Evolutionary conservation across 2,797 vertebrate genomes (phyloP), one percentile per base, ranked within the genome.

Genomic region (Coracias cyanogaster): DNA sequence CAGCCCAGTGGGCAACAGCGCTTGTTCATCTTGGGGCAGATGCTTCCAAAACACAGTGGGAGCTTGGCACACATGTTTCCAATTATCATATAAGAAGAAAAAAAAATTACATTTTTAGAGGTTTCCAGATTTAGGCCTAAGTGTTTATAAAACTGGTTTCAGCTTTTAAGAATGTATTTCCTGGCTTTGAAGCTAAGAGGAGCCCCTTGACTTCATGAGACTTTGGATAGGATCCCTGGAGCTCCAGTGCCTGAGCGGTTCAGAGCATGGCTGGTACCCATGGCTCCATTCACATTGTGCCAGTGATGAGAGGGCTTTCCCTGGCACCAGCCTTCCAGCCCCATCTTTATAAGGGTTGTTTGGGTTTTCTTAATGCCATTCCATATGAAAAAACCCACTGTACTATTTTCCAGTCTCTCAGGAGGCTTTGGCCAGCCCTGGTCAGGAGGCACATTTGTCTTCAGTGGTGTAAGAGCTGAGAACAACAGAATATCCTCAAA

Each of bases 111-210:
- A 74, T 92, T 93, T 93, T 95, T 90, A 83, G 94, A 94, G 89
- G 65, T 93, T 94, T 96, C 89, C 92, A 94, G 94, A 95, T 81
- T 86, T 79, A 83, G 92, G 65, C 22, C 49, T 24, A 64, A 96
- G 67, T 96, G 94, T 96, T 96, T 96, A 94, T 84, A 93, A 96
- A 97, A 96, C 72, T 31, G 37, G 57, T 64, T 96, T 93, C 86
- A 94, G 89, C 91, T 94, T 92, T 93, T 94, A 94, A 96, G 90
- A 91, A 96, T 92, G 91, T 86, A 88, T 92, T 97, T 96, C 94
- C 94, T 96, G 92, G 84, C 92, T 95, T 94, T 93, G 85, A 94
- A 96, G 82, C 51, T 2, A 64, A 55, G 84, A 96, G 73, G 73
- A 90, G 85, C 86, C 89, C 84, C 69, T 95, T 80, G 72, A 66